Percentiles rank a stretch among this genome's conserved stretches.
phyloP scores from a whole-genome alignment of 92 coral and sea anemone species.

The Phenganax subtilis region DNA sequence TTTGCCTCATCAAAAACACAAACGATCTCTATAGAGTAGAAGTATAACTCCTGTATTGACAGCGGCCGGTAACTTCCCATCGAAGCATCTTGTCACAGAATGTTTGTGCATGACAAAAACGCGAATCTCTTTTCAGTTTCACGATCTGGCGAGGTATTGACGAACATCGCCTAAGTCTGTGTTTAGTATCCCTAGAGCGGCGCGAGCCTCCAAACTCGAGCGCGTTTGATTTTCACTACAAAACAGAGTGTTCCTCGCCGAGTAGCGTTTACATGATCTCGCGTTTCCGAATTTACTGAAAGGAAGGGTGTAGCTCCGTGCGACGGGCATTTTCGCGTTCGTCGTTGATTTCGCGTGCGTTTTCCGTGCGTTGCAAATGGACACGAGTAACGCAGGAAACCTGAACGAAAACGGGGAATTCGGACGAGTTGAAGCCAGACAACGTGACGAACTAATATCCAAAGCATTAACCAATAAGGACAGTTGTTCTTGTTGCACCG shows the following conservation, averaged over 20 bases:
- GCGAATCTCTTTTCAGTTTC: background rate
- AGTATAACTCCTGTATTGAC: too few species aligned
- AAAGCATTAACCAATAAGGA: slow-evolving; percentile 29
- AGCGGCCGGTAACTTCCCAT: too few species aligned
- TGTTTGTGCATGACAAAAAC: background rate
- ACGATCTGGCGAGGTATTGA: slow-evolving; percentile 6
- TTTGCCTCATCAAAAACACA: too few species aligned
- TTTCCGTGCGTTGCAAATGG: slow-evolving; percentile 18
- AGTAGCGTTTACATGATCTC: slow-evolving; percentile 26
- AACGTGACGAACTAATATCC: slow-evolving; percentile 15
- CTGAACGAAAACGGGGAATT: slow-evolving; percentile 18
- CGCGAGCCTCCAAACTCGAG: slow-evolving; percentile 36
- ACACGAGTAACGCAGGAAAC: slow-evolving; percentile 33
- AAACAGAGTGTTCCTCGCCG: slow-evolving; percentile 21
- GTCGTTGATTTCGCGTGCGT: slow-evolving; percentile 12
- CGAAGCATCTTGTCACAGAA: background rate
- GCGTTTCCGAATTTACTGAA: slow-evolving; percentile 25
- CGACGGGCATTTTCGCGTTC: slow-evolving; percentile 14
- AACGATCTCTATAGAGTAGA: too few species aligned
- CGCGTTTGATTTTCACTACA: background rate
- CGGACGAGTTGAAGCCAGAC: slow-evolving; percentile 10
- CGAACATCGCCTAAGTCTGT: slow-evolving; percentile 21
- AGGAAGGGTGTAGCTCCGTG: slow-evolving; percentile 38
- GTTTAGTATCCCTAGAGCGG: slow-evolving; percentile 28
- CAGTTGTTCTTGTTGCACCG: slow-evolving; percentile 7